phyloP scores from a whole-genome alignment of 2,888 invertebrate genomes.

The Drosophila glabriapex region DNA sequence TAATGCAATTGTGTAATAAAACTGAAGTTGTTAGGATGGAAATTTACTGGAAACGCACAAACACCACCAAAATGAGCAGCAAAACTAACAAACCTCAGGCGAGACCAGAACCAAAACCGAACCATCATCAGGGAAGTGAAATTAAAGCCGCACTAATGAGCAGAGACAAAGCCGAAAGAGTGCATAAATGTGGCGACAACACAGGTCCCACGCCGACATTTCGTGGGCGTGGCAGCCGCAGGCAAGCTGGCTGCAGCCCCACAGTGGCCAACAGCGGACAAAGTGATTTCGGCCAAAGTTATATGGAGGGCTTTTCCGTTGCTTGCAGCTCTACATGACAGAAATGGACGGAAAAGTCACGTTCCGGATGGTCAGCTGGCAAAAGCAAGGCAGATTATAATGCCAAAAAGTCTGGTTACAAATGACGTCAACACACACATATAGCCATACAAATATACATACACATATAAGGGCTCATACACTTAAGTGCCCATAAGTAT shows the following conservation, averaged over 20 bases:
- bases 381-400: slow-evolving; percentile 36
- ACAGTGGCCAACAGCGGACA: slow-evolving; percentile 37
- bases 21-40: slow-evolving; percentile 57
- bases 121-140: slow-evolving; percentile 57
- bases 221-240: slow-evolving; percentile 34
- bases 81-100: slow-evolving; percentile 32
- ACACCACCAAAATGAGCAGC: slow-evolving; percentile 19
- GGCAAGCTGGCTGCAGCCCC: slow-evolving; percentile 8
- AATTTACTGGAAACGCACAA: slow-evolving; percentile 47
- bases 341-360: slow-evolving; percentile 73
- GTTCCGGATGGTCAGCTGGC: slow-evolving; percentile 45
- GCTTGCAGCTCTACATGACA: slow-evolving; percentile 35
- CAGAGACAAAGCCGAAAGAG: slow-evolving; percentile 74
- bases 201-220: slow-evolving; percentile 1
- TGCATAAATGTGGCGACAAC: slow-evolving; percentile 55
- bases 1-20: slow-evolving; percentile 71
- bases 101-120: slow-evolving; percentile 33
- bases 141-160: slow-evolving; percentile 81
- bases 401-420: slow-evolving; percentile 45
- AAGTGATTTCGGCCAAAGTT: slow-evolving; percentile 76
- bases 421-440: slow-evolving; percentile 40
- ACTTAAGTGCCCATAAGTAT: slow-evolving; percentile 14
- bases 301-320: slow-evolving; percentile 54
- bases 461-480: neutral
- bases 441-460: neutral